phyloP scores from a whole-genome alignment of 2,888 invertebrate genomes.

The Agrotis puta region DNA sequence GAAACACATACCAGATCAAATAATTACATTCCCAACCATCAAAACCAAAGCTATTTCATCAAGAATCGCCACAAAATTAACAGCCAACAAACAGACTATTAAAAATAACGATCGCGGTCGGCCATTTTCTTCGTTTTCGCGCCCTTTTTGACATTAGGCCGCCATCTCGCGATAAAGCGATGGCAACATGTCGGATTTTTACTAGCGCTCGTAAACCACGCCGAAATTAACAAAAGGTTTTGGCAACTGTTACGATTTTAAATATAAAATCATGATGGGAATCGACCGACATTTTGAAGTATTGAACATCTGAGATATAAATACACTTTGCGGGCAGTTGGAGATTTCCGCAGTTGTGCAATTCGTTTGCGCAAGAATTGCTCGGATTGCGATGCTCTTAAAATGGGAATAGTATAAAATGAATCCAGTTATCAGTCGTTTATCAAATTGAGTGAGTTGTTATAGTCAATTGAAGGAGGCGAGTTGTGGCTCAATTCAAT shows the following conservation, averaged over 20 bases:
- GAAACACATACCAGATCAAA: slow-evolving; percentile 15
- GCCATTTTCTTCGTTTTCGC: slow-evolving; percentile 75
- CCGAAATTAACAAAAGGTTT: slow-evolving; percentile 87
- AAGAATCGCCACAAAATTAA: slow-evolving; percentile 68
- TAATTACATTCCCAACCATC: slow-evolving; percentile 27
- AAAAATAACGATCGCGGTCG: slow-evolving; percentile 73
- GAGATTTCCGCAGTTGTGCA: slow-evolving; percentile 47
- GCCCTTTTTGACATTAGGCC: slow-evolving; percentile 77
- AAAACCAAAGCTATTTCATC: slow-evolving; percentile 50
- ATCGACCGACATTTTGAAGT: slow-evolving; percentile 67
- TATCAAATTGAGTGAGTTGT: slow-evolving; percentile 50
- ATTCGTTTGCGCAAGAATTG: slow-evolving; percentile 23
- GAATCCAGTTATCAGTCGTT: slow-evolving; percentile 45
- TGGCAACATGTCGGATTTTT: slow-evolving; percentile 83
- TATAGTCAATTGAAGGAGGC: slow-evolving; percentile 46
- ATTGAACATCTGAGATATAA: slow-evolving; percentile 60
- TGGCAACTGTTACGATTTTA: slow-evolving; percentile 86
- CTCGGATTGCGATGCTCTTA: slow-evolving; percentile 19
- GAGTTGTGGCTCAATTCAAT: slow-evolving; percentile 49
- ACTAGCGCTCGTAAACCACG: slow-evolving; percentile 83
- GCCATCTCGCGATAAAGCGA: slow-evolving; percentile 80
- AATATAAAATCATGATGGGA: slow-evolving; percentile 84
- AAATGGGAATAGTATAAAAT: slow-evolving; percentile 43
- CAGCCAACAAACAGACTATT: slow-evolving; percentile 73
- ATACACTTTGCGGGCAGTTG: slow-evolving; percentile 48